phyloP scores from a whole-genome alignment of 1,140 invertebrate species.

The Listronotus bonariensis region DNA sequence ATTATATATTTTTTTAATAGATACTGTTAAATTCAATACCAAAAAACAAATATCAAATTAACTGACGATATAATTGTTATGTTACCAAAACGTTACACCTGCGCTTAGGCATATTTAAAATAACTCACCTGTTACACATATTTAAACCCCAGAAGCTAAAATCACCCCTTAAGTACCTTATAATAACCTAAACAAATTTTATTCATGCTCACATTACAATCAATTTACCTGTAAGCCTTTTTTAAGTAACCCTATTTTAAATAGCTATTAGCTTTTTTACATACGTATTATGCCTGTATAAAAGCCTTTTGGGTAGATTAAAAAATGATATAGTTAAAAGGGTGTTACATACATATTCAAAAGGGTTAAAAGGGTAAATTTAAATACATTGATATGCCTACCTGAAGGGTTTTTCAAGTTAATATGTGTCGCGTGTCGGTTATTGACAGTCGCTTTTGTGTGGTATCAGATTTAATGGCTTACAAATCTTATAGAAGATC shows the following conservation, averaged over 20 bases:
- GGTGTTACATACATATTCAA: constrained; percentile 8
- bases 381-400: constrained; percentile 7
- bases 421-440: constrained; percentile 5
- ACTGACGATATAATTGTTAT: too few relatives aligned
- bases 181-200: constrained; percentile 1
- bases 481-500: background rate
- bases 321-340: constrained; percentile 5
- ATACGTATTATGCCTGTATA: constrained; percentile 6
- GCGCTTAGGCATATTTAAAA: too few relatives aligned
- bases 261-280: constrained; percentile 7
- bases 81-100: too few relatives aligned
- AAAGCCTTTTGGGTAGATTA: background rate
- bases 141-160: background rate
- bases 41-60: too few relatives aligned
- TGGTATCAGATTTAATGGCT: background rate
- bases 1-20: too few relatives aligned
- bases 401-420: constrained; percentile 11
- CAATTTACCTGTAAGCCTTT: background rate
- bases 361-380: constrained; percentile 10
- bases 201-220: background rate
- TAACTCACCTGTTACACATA: background rate
- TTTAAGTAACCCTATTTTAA: constrained; percentile 2
- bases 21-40: too few relatives aligned
- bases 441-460: too few relatives aligned
- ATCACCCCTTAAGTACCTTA: background rate